These are phyloP conservation scores for Nesoenas mayeri DNA, from an alignment of 2,113 vertebrate species.

Conservation along the genomic window DNA sequence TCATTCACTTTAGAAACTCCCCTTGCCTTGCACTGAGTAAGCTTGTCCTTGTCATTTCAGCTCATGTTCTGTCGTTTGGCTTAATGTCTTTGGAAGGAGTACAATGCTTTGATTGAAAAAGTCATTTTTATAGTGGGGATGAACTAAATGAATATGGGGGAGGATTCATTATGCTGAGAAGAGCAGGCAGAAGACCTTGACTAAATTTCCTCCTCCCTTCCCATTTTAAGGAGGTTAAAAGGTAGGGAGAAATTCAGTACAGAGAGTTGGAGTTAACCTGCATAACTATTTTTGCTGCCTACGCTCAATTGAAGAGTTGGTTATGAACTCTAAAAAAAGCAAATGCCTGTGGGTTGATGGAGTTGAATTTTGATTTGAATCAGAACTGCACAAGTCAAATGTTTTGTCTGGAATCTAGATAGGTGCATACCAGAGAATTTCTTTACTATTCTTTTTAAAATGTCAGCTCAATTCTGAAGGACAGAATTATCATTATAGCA, in stretches of 20 bases:
- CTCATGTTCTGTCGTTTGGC: constrained; percentile 37
- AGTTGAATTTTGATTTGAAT: neutral
- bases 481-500: constrained; percentile 22
- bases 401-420: neutral
- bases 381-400: neutral
- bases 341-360: neutral
- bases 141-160: constrained; percentile 53
- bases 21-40: constrained; percentile 19
- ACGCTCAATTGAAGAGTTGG: neutral
- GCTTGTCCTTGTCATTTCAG: constrained; percentile 63
- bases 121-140: constrained; percentile 56
- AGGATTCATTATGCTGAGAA: constrained; percentile 54
- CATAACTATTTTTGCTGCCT: neutral
- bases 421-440: neutral
- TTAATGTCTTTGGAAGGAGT: constrained; percentile 70
- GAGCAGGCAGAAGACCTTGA: constrained; percentile 55
- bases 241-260: neutral
- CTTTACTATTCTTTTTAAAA: constrained; percentile 3
- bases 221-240: constrained; percentile 45
- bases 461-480: constrained; percentile 26
- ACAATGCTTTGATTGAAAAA: constrained; percentile 65
- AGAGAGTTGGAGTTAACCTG: neutral
- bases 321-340: neutral
- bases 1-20: constrained; percentile 2
- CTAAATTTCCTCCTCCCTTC: neutral